Base-by-base conservation (phyloP, 2,113 vertebrate genomes). In the Holacanthus passer region DNA sequence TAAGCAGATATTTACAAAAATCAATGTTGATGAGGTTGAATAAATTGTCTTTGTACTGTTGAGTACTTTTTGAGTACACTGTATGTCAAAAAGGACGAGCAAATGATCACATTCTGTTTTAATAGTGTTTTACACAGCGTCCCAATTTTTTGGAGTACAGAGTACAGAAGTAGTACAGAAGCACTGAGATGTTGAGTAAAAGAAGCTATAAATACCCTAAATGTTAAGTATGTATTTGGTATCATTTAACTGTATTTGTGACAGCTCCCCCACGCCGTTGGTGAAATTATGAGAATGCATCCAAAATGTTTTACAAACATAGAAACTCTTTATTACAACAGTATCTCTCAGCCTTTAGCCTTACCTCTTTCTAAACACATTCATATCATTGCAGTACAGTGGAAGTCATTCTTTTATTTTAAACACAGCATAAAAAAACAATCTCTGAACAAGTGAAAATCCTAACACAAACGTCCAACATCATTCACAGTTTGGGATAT, bases 311-410 rank as follows among this genome's bases (percentile, higher is more conserved):
- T 88, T 90, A 93, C 82, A 91, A 94, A 94, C 93, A 93, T 91
- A 93, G 78, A 91, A 92, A 94, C 71, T 88, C 88, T 94, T 94
- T 93, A 93, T 93, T 93, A 90, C 76, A 91, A 91, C 85, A 77
- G 43, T 22, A 74, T 81, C 77, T 88, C 80, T 83, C 60, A 84
- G 62, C 32, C 60, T 71, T 58, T 43, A 81, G 64, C 86, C 35
- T 62, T 79, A 55, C 60, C 73, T 66, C 62, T 62, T 69, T 59
- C 74, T 66, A 52, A 82, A 87, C 83, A 84, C 84, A 88, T 89
- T 90, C 79, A 80, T 86, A 22, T 87, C 59, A 52, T 81, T 79
- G 41, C 35, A 67, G 47, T 82, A 87, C 81, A 84, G 56, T 88
- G 86, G 79, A 91, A 91, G 78, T 81, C 32, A 81, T 79, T 85